Evolutionary conservation across 2,888 invertebrate genomes (phyloP).

Genomic region (Stictocephala bisonia): DNA sequence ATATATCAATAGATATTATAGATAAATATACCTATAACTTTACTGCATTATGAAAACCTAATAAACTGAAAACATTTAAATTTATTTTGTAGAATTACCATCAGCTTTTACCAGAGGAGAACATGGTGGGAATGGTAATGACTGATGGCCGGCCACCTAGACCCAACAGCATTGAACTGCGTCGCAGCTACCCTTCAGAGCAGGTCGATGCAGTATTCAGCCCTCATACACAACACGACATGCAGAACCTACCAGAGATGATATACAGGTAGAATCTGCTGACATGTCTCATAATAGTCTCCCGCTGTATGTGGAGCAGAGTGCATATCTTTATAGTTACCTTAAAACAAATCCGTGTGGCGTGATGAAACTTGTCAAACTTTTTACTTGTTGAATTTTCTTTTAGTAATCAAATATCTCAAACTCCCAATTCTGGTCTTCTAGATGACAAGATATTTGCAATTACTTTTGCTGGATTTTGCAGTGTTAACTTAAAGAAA

Average conservation of each 20-base stretch:
- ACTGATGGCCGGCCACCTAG: constrained; percentile 77
- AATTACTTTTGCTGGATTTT: too few relatives aligned
- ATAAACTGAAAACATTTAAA: too few relatives aligned
- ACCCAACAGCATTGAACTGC: constrained; percentile 89
- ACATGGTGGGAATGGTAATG: constrained; percentile 66
- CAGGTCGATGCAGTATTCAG: constrained; percentile 53
- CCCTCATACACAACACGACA: constrained; percentile 41
- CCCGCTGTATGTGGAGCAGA: neutral
- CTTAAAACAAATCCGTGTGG: neutral
- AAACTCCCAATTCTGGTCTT: too few relatives aligned
- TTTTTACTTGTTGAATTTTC: too few relatives aligned
- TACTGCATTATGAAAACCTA: too few relatives aligned
- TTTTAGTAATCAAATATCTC: too few relatives aligned
- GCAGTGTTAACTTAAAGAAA: too few relatives aligned
- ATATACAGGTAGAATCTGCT: constrained; percentile 38
- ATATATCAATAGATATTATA: too few relatives aligned
- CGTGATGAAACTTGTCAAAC: too few relatives aligned
- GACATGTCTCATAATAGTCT: neutral
- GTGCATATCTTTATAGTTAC: neutral
- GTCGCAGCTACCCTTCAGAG: constrained; percentile 68
- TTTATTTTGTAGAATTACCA: constrained; percentile 42
- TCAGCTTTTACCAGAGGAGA: constrained; percentile 48
- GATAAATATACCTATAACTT: too few relatives aligned
- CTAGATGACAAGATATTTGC: too few relatives aligned
- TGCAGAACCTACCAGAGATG: constrained; percentile 44